Evolutionary conservation across 2,113 vertebrate species (phyloP).

Genomic region (Corydoras maculifer): DNA sequence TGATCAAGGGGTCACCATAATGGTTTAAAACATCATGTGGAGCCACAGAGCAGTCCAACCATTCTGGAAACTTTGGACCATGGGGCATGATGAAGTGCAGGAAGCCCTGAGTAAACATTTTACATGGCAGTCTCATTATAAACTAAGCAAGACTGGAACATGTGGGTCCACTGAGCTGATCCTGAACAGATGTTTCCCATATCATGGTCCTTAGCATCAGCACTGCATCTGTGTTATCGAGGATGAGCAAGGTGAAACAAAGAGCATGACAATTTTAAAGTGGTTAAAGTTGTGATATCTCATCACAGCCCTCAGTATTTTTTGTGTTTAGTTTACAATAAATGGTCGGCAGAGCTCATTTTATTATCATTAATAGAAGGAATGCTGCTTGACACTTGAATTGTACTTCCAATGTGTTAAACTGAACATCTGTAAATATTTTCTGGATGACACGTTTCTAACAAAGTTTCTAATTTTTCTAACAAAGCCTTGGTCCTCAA

Average conservation of each 20-base stretch:
- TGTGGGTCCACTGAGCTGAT: slow-evolving; percentile 18
- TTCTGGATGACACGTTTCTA: no score
- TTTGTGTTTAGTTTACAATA: no score
- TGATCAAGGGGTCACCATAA: no score
- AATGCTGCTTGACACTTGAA: no score
- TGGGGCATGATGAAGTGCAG: slow-evolving; percentile 1
- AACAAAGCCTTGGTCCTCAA: no score
- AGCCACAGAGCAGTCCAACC: slow-evolving; percentile 1
- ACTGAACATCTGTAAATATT: no score
- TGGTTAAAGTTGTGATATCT: no score
- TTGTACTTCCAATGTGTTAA: no score
- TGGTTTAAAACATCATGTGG: slow-evolving; percentile 2
- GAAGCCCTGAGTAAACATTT: slow-evolving; percentile 26
- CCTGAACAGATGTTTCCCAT: slow-evolving; percentile 39
- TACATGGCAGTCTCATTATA: slow-evolving; percentile 17
- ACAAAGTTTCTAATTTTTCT: no score
- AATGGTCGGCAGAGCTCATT: no score
- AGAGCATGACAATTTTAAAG: background rate
- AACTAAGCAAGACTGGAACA: slow-evolving; percentile 2
- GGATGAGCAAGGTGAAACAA: slow-evolving; percentile 5
- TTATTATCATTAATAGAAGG: no score
- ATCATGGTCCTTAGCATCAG: slow-evolving; percentile 19
- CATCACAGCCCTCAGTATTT: no score
- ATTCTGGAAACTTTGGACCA: background rate
- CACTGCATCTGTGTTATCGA: background rate